These are phyloP conservation scores for Nemurella pictetii DNA, from an alignment of 2,888 invertebrate genomes.

Conservation along the genomic window DNA sequence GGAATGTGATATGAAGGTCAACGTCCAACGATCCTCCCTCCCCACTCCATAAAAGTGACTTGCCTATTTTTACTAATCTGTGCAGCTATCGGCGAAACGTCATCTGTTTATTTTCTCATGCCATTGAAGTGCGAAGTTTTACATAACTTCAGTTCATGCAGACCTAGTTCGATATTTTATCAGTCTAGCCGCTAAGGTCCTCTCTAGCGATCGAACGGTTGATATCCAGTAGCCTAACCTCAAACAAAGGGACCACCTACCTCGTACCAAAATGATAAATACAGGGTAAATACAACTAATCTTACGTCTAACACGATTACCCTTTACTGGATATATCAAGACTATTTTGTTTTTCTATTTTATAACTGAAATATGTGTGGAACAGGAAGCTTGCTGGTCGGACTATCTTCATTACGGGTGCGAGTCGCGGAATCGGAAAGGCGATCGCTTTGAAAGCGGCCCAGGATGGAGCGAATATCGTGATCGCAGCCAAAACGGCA, in stretches of 20 bases:
- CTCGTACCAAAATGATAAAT: neutral
- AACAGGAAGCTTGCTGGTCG: slow-evolving; percentile 74
- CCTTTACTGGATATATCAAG: neutral
- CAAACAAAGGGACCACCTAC: neutral
- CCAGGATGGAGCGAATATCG: slow-evolving; percentile 88
- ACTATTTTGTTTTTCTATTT: neutral
- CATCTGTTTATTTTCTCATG: neutral
- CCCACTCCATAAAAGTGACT: neutral
- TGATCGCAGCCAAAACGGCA: slow-evolving; percentile 90
- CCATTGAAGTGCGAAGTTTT: neutral
- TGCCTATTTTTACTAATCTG: neutral
- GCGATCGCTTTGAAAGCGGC: slow-evolving; percentile 92
- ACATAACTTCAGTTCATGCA: neutral
- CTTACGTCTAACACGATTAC: too few relatives aligned
- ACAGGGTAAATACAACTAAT: neutral
- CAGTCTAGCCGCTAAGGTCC: neutral
- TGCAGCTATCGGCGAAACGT: neutral
- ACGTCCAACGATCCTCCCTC: neutral
- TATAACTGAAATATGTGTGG: neutral
- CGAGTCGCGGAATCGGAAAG: slow-evolving; percentile 95
- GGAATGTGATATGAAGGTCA: too few relatives aligned
- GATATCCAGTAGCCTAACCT: neutral
- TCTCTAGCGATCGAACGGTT: neutral
- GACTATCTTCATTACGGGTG: slow-evolving; percentile 94
- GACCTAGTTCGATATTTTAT: neutral